Base-by-base conservation (phyloP, 2,888 invertebrate species). In the Platypus cylindrus region DNA sequence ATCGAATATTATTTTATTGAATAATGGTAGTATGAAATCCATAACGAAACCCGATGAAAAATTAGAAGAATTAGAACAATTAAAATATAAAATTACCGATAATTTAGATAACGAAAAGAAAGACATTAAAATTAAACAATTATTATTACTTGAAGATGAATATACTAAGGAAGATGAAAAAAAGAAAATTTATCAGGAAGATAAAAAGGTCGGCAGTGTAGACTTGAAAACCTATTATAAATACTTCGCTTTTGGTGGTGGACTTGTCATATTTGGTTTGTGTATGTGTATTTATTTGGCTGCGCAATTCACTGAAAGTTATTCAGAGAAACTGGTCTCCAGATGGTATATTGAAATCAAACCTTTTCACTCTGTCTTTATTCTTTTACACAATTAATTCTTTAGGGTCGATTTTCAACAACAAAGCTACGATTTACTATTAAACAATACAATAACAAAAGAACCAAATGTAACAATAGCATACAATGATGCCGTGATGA, bases 31-130 rank as follows among this genome's bases (percentile, higher is more conserved):
- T 1, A 66, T 71, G 48, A 67, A 67, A 0, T 66, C 71, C 1
- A 70, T 70, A 1, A 74, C 74, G 50, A 72, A 75, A 14, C 74
- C 78, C 1, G 59, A 82, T 2, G 70, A 73, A 34, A 72, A 71
- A 7, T 80, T 80, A 1, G 57, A 80, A 48, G 75, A 83, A 56
- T 78, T 84, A 3, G 27, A 38, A 14, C 27, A 36, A 5, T 16
- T 38, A 12, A 34, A 20, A 22, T 18, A 30, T 13, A 38, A 39
- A 26, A 34, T 40, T 29, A 62, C 63, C 17, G 54, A 55, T 3
- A 20, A 16, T 8, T 17, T 16, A 18, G 45, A 25, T 11, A 44
- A 2, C n/a, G 5, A 24, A 11, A 12, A 27, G 9, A 27, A 27
- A 9, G 25, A 22, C 12, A 17, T 4, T 4, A 35, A 37, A 4